Conservation (phyloP, 2,888 invertebrate genomes). For the Agapostemon virescens region DNA sequence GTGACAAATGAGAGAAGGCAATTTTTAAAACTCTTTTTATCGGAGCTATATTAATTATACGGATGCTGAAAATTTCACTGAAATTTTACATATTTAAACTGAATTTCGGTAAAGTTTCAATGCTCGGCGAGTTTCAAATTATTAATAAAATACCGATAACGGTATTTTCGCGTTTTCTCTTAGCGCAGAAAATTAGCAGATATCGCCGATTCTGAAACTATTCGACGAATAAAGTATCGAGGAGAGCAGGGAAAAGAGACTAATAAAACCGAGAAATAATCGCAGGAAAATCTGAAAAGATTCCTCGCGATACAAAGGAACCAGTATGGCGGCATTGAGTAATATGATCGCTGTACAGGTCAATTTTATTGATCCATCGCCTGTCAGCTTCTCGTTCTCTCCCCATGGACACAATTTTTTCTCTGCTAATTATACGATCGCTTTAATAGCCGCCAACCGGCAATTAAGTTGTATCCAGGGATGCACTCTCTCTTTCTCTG, state of each 20-base stretch:
- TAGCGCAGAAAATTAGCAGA: neutral
- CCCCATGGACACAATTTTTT: slow-evolving; percentile 24
- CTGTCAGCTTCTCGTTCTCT: slow-evolving; percentile 36
- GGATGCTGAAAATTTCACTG: too few species aligned
- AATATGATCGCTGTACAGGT: slow-evolving; percentile 60
- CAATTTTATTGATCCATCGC: slow-evolving; percentile 65
- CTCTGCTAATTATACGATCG: slow-evolving; percentile 50
- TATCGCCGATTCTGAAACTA: neutral
- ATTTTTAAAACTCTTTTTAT: too few species aligned
- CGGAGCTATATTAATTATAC: too few species aligned
- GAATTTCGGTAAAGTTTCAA: too few species aligned
- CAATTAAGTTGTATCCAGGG: slow-evolving; percentile 53
- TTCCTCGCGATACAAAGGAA: slow-evolving; percentile 40
- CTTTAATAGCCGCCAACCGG: slow-evolving; percentile 54
- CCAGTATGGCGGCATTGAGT: slow-evolving; percentile 50
- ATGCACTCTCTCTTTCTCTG: slow-evolving; percentile 12
- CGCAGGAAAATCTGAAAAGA: slow-evolving; percentile 15
- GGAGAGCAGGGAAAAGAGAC: neutral
- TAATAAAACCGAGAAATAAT: neutral
- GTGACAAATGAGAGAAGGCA: too few species aligned
- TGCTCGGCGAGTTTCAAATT: too few species aligned
- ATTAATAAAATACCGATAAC: too few species aligned
- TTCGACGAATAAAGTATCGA: neutral
- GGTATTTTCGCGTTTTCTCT: too few species aligned
- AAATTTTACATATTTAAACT: too few species aligned